Evolutionary conservation across 2,888 invertebrate species (phyloP).

Genomic region (Subacronicta megacephala): DNA sequence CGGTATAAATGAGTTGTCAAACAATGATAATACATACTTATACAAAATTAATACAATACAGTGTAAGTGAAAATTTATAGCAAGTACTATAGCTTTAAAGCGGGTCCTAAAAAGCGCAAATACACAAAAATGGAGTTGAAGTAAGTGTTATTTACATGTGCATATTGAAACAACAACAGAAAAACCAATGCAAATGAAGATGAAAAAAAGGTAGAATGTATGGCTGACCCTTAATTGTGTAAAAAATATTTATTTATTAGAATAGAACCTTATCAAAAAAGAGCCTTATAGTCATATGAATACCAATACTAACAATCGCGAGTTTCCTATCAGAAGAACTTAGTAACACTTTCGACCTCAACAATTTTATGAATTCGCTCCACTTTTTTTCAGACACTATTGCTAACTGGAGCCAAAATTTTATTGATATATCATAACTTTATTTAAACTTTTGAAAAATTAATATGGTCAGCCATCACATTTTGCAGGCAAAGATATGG

Average conservation of each 20-base stretch:
- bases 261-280: no score
- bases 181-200: constrained; percentile 33
- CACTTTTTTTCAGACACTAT: no score
- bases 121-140: not conserved
- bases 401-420: no score
- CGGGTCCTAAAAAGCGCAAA: constrained; percentile 4
- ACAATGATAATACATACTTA: no score
- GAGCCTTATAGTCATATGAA: no score
- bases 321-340: no score
- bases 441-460: no score
- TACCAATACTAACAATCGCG: no score
- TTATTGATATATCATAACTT: no score
- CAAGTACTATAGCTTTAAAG: constrained; percentile 35
- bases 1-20: no score
- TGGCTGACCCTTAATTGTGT: not conserved
- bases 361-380: no score
- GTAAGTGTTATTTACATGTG: constrained; percentile 2
- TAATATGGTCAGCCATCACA: constrained; percentile 19
- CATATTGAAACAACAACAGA: constrained; percentile 5
- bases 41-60: not conserved
- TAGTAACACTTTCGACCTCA: no score
- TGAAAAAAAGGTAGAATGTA: not conserved
- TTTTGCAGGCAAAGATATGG: constrained; percentile 22
- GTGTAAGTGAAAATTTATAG: constrained; percentile 10
- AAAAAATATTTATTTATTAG: not conserved